Evolutionary conservation across 1,140 invertebrate genomes (phyloP), one percentile per base, ranked within the genome.

Genomic region (Sitobion miscanthi): DNA sequence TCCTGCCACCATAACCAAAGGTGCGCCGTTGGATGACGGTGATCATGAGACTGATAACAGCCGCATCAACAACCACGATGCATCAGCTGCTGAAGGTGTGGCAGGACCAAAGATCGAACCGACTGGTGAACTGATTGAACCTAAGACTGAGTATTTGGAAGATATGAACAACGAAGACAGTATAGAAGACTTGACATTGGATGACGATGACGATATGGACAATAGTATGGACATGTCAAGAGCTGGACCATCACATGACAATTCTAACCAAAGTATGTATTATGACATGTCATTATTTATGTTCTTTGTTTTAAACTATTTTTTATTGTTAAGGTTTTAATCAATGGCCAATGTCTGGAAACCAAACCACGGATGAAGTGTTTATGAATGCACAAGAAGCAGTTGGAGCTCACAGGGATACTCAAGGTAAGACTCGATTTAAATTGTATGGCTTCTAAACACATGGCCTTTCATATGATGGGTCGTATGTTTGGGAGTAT

Each of bases 151-250:
- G 96, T 97, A 97, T 95, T 95, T 97, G 94, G 97, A 97, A 94
- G 97, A 97, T 94, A 95, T 95, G 87, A 95, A 95, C 94, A 96
- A 96, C 93, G 96, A 97, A 94, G 97, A 97, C 95, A 97, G 97
- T 95, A 97, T 98, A 94, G 97, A 98, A 95, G 97, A 98, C 95
- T 96, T 98, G 95, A 97, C 97, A 94, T 95, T 98, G 93, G 97
- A 98, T 95, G 97, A 98, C 94, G 97, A 98, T 95, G 96, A 96
- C 95, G 96, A 97, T 95, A 96, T 96, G 95, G 96, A 97, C 89
- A 93, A 94, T 57, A 93, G 91, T 57, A 94, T 94, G 94, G 94
- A 95, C 95, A 96, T 95, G 95, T 95, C 94, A 95, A 95, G 94
- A 95, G 95, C 95, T 95, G 96, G 95, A 95, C 96, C 94, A 95